Base-by-base conservation (phyloP, 2,113 vertebrate species). In the Prinia subflava region DNA sequence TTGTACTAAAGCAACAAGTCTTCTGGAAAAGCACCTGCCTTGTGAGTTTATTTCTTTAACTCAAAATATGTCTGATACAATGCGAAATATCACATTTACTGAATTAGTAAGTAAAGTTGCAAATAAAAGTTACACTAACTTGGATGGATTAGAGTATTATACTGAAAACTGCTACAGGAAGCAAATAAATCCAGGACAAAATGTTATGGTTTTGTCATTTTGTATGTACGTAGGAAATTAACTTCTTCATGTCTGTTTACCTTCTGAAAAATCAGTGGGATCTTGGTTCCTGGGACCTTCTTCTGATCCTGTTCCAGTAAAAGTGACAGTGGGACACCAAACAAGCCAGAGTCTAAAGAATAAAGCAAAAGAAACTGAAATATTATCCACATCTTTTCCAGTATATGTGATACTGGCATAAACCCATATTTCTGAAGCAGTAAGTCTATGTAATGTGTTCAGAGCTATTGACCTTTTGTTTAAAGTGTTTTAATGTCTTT, bases 261-360 rank as follows among this genome's bases (percentile, higher is more conserved):
- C 97, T 98, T 98, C 90, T 99, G 98, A 95, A 99, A 98, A 94
- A 99, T 98, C 69, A 99, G 97, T 78, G 99, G 99, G 91, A 99
- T 98, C 97, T 98, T 98, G 77, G 98, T 98, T 79, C 99, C 98
- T 60, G 98, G 97, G 28, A 92, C 53, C 87, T 97, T 98, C 77
- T 96, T 99, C 95, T 99, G 99, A 98, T 99, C 99, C 95, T 99
- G 99, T 50, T 99, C 99, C 97, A 99, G 83, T 92, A 99, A 97
- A 73, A 98, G 95, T 39, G 97, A 68, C 49, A 99, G 95, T 37
- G 99, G 98, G 94, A 99, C 98, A 77, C 98, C 98, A 89, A 99
- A 99, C 76, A 99, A 95, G 76, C 99, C 99, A 39, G 96, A 98
- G 81, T 99, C 99, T 99, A 97, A 62, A 97, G 62, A 78, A 94